These are phyloP conservation scores for Drosophila trichaetosa DNA, from an alignment of 2,888 invertebrate species.

Conservation along the genomic window DNA sequence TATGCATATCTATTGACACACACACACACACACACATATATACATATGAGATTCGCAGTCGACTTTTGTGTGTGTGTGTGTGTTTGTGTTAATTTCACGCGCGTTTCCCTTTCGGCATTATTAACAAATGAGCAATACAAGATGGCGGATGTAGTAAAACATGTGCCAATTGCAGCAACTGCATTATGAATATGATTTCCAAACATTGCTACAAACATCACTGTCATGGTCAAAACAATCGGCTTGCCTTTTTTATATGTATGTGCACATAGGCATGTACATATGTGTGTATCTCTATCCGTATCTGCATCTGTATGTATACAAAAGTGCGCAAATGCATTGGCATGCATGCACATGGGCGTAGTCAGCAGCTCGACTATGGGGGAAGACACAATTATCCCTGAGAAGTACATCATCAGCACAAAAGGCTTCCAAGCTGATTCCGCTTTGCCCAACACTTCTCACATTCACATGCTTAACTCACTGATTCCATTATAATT, in stretches of 20 bases:
- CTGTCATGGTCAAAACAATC: constrained; percentile 29
- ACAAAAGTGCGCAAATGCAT: not conserved
- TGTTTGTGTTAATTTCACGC: not conserved
- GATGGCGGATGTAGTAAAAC: constrained; percentile 4
- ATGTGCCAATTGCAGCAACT: constrained; percentile 10
- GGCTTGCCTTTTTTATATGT: not conserved
- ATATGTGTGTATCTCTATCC: not conserved
- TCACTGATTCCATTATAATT: not conserved
- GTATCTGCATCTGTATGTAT: not conserved
- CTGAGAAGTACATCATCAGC: not conserved
- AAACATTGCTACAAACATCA: constrained; percentile 17
- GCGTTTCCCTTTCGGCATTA: constrained; percentile 2
- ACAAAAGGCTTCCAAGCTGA: not conserved
- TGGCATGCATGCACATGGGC: not conserved
- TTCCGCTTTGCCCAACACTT: not conserved
- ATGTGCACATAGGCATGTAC: not conserved
- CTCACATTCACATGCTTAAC: not conserved
- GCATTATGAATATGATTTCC: constrained; percentile 37
- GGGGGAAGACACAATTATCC: not conserved
- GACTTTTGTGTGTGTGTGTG: not conserved
- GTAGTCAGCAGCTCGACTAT: not conserved
- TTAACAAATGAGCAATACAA: constrained; percentile 23
- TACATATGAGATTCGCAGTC: not conserved
- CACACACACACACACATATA: not conserved
- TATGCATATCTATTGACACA: not conserved